phyloP scores from a whole-genome alignment of 2,888 invertebrate species.

The Rhagonycha fulva region DNA sequence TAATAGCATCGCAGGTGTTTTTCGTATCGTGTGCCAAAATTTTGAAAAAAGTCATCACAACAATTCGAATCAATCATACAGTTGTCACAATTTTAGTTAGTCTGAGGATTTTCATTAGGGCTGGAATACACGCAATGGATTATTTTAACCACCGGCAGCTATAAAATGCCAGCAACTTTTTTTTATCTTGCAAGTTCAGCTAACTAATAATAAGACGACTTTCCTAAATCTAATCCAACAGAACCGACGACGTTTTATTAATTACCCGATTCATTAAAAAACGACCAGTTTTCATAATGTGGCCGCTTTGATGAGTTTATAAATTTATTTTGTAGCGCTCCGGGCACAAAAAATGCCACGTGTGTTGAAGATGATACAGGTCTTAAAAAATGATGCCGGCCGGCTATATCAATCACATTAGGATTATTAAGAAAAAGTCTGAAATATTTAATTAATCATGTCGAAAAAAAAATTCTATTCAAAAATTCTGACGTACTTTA shows the following conservation, averaged over 20 bases:
- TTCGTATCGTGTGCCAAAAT: constrained; percentile 34
- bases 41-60: constrained; percentile 27
- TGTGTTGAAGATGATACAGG: constrained; percentile 19
- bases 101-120: constrained; percentile 27
- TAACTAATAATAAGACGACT: constrained; percentile 9
- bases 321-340: constrained; percentile 14
- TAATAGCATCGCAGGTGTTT: constrained; percentile 32
- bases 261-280: constrained; percentile 36
- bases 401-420: background rate
- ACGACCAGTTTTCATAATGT: constrained; percentile 25
- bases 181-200: background rate
- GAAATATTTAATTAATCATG: background rate
- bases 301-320: constrained; percentile 29
- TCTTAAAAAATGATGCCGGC: constrained; percentile 3
- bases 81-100: constrained; percentile 28
- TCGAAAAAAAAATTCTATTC: background rate
- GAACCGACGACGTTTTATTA: constrained; percentile 33
- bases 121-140: constrained; percentile 22
- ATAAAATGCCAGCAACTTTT: background rate
- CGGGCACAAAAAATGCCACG: constrained; percentile 22
- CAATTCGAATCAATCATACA: constrained; percentile 30
- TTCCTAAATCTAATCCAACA: constrained; percentile 19
- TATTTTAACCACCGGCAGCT: constrained; percentile 16
- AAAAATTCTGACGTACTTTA: background rate
- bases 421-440: background rate